These are phyloP conservation scores for Cephus cinctus DNA, from an alignment of 1,140 invertebrate species.

Conservation along the genomic window DNA sequence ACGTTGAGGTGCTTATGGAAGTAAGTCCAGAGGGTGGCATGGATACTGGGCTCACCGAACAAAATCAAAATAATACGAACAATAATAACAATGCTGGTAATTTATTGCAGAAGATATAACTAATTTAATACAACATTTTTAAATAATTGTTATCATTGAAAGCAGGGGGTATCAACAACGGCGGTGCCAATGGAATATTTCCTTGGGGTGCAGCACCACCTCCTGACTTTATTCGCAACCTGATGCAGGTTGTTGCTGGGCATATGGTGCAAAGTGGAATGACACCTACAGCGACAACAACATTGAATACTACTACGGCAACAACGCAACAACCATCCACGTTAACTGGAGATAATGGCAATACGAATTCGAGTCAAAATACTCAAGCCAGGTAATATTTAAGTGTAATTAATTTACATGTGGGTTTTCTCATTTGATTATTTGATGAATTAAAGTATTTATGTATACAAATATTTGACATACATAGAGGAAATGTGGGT, in stretches of 20 bases:
- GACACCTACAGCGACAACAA: constrained; percentile 20
- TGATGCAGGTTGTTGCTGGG: constrained; percentile 62
- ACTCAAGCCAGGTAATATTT: constrained; percentile 54
- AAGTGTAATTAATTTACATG: background rate
- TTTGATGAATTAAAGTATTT: constrained; percentile 2
- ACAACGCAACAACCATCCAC: constrained; percentile 12
- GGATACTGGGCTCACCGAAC: constrained; percentile 50
- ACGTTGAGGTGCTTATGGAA: constrained; percentile 69
- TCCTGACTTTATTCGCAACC: constrained; percentile 60
- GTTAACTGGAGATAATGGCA: constrained; percentile 20
- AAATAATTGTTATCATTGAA: constrained; percentile 4
- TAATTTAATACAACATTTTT: constrained; percentile 11
- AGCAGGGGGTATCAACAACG: constrained; percentile 8
- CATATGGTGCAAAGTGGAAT: constrained; percentile 32
- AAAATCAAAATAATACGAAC: constrained; percentile 30
- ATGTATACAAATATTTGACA: constrained; percentile 16
- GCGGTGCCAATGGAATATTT: constrained; percentile 19
- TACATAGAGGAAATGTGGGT: constrained; percentile 58
- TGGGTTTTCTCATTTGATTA: no score
- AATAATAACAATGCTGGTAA: constrained; percentile 36
- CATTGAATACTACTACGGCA: constrained; percentile 17
- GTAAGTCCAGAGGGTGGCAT: constrained; percentile 64
- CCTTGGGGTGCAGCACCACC: constrained; percentile 42
- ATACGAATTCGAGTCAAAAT: constrained; percentile 49
- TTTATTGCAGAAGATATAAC: constrained; percentile 32